These are phyloP conservation scores for Diarsia brunnea DNA, from an alignment of 2,888 invertebrate genomes.

Conservation along the genomic window DNA sequence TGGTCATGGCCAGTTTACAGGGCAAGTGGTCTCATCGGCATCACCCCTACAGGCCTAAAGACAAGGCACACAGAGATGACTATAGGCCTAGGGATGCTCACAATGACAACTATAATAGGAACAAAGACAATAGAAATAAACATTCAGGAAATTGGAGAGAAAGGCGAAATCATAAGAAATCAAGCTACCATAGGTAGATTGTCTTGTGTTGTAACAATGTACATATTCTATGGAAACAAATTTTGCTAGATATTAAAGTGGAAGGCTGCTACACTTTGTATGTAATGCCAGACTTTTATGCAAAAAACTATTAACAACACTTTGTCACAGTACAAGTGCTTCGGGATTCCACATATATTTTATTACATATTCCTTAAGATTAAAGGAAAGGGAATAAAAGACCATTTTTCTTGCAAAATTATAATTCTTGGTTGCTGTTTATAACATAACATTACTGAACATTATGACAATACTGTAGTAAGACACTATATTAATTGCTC, in stretches of 20 bases:
- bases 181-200: constrained; percentile 74
- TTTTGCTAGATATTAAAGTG: neutral
- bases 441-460: neutral
- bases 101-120: constrained; percentile 69
- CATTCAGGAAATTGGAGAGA: constrained; percentile 78
- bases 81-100: constrained; percentile 70
- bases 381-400: constrained; percentile 9
- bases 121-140: constrained; percentile 68
- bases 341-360: constrained; percentile 1
- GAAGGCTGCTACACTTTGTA: neutral
- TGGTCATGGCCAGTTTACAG: constrained; percentile 86
- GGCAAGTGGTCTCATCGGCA: constrained; percentile 88
- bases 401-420: neutral
- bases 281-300: neutral
- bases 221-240: neutral
- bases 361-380: neutral
- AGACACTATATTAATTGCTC: constrained; percentile 3
- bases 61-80: constrained; percentile 77
- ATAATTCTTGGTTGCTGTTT: constrained; percentile 3
- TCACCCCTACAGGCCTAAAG: constrained; percentile 83
- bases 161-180: constrained; percentile 77
- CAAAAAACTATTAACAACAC: neutral
- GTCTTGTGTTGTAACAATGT: neutral
- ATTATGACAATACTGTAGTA: neutral
- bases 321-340: neutral